Evolutionary conservation across 2,113 vertebrate genomes (phyloP).

Genomic region (Tragulus kanchil): DNA sequence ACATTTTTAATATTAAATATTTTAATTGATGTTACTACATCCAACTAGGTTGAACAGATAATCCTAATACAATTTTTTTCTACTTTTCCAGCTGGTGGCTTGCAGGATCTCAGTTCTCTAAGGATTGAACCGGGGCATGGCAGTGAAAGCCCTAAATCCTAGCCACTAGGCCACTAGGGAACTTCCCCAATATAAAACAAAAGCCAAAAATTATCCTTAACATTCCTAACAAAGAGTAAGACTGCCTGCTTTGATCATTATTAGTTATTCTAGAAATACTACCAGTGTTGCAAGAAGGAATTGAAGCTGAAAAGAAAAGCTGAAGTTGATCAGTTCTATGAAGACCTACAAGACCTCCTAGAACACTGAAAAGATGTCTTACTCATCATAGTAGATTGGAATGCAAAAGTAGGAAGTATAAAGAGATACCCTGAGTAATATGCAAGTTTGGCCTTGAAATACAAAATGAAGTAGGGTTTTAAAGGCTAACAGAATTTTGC

Average conservation of each 20-base stretch:
- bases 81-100: neutral
- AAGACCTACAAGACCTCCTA: neutral
- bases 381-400: neutral
- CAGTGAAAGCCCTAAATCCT: neutral
- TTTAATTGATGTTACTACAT: neutral
- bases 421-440: neutral
- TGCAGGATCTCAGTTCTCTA: neutral
- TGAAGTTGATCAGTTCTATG: neutral
- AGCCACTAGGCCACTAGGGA: neutral
- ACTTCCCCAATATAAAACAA: neutral
- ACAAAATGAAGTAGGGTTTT: neutral
- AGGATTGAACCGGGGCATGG: neutral
- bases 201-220: neutral
- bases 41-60: conserved; percentile 9
- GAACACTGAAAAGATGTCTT: neutral
- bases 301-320: neutral
- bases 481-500: neutral
- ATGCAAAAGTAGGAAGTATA: neutral
- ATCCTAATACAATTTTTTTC: neutral
- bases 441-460: neutral
- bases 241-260: neutral
- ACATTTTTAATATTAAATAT: neutral
- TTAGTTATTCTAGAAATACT: neutral
- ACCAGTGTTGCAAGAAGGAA: neutral
- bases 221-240: neutral